A percentile compares a stretch with the other conserved stretches of the same genome.
phyloP scores from a whole-genome alignment of 2,797 vertebrate species.

The Phylloscopus collybita region DNA sequence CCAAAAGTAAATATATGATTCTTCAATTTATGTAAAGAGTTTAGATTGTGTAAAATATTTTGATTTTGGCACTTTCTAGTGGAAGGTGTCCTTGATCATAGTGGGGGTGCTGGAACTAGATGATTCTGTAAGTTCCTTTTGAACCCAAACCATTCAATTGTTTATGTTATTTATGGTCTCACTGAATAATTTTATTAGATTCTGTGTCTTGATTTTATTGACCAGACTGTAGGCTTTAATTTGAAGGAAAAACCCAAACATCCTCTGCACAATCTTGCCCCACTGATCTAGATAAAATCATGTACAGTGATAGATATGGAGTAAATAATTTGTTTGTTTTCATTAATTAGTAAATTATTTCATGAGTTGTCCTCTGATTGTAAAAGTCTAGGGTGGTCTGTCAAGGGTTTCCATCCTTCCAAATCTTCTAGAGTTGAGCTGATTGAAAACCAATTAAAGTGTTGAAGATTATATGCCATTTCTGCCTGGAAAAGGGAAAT shows the following conservation, averaged over 20 bases:
- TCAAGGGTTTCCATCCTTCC: not conserved
- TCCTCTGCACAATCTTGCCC: accelerated
- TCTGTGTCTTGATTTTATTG: not conserved
- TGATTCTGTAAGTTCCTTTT: not conserved
- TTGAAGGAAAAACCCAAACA: accelerated
- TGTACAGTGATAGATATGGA: not conserved
- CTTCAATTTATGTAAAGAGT: not conserved
- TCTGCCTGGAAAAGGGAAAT: not conserved
- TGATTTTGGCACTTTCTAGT: not conserved
- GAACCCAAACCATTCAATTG: not conserved
- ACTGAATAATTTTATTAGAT: not conserved
- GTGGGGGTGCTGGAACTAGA: not conserved
- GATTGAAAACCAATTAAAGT: not conserved
- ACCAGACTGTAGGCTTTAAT: not conserved
- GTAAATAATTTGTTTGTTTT: not conserved
- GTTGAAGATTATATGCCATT: not conserved
- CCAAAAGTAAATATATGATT: not conserved
- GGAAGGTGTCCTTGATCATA: not conserved
- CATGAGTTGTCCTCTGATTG: not conserved
- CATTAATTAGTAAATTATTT: not conserved
- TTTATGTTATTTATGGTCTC: not conserved
- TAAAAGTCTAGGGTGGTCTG: not conserved
- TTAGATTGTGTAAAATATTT: not conserved
- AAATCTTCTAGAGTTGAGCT: not conserved
- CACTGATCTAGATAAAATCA: not conserved